Conservation (phyloP, 2,888 invertebrate genomes). For the Agapostemon virescens region DNA sequence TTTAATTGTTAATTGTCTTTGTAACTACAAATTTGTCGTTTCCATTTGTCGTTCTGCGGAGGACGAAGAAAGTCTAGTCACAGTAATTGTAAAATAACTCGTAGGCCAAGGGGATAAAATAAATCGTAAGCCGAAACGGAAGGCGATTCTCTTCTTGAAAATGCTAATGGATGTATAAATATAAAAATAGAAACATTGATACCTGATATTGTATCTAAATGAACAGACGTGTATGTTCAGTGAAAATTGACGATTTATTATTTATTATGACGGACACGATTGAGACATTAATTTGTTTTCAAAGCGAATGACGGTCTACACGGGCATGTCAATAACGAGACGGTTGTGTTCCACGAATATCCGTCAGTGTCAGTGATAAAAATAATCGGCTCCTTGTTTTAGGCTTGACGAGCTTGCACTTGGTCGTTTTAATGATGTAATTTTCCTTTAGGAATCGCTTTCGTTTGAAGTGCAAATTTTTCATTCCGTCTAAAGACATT, state of each 20-base stretch:
- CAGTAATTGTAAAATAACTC: too few relatives aligned
- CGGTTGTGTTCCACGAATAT: slow-evolving; percentile 4
- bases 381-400: slow-evolving; percentile 7
- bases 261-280: not conserved
- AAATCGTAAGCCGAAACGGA: too few relatives aligned
- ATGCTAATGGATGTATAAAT: not conserved
- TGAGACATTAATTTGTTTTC: not conserved
- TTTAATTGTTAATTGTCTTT: too few relatives aligned
- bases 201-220: not conserved
- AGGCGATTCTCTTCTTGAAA: not conserved
- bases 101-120: too few relatives aligned
- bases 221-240: not conserved
- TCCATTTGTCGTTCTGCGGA: too few relatives aligned
- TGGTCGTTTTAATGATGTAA: not conserved
- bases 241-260: not conserved
- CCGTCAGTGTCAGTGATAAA: slow-evolving; percentile 8
- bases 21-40: too few relatives aligned
- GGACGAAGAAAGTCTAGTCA: too few relatives aligned
- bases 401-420: not conserved
- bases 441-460: not conserved
- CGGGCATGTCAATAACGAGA: not conserved
- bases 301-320: not conserved
- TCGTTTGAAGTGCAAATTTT: too few relatives aligned
- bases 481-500: not conserved
- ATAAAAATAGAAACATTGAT: not conserved